Evolutionary conservation across 2,113 vertebrate genomes (phyloP).

Genomic region (Thunnus maccoyii): DNA sequence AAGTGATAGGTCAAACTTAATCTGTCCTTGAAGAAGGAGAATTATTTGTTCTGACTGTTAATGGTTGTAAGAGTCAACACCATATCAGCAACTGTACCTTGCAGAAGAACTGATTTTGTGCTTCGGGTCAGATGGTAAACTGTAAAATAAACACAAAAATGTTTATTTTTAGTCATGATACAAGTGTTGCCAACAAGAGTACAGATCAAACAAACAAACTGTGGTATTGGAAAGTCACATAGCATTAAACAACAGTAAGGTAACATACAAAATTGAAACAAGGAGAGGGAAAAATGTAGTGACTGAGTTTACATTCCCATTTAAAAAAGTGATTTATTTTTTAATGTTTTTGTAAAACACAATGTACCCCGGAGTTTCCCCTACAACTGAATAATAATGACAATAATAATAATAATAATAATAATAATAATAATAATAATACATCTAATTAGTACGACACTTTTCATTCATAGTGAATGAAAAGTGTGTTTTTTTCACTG

Average conservation of each 20-base stretch:
- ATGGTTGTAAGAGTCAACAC: neutral
- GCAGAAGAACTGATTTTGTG: neutral
- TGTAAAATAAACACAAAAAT: conserved; percentile 35
- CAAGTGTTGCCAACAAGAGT: neutral
- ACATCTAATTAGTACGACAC: no score
- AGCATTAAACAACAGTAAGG: no score
- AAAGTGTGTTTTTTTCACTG: neutral
- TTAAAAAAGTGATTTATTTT: no score
- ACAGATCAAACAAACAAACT: neutral
- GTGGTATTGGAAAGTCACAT: neutral
- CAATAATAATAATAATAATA: no score
- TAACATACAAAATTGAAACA: no score
- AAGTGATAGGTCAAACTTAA: neutral
- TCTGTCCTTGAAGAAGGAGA: neutral
- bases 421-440: no score
- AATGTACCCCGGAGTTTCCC: no score
- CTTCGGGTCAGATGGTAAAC: rapidly evolving
- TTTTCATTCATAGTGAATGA: no score
- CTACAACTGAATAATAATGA: no score
- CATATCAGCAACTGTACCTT: conserved; percentile 47
- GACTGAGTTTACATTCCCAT: no score
- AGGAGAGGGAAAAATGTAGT: no score
- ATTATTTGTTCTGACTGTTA: neutral
- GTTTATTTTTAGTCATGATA: neutral
- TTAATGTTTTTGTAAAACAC: no score